phyloP scores from a whole-genome alignment of 2,888 invertebrate genomes.

The Lacanobia oleracea region DNA sequence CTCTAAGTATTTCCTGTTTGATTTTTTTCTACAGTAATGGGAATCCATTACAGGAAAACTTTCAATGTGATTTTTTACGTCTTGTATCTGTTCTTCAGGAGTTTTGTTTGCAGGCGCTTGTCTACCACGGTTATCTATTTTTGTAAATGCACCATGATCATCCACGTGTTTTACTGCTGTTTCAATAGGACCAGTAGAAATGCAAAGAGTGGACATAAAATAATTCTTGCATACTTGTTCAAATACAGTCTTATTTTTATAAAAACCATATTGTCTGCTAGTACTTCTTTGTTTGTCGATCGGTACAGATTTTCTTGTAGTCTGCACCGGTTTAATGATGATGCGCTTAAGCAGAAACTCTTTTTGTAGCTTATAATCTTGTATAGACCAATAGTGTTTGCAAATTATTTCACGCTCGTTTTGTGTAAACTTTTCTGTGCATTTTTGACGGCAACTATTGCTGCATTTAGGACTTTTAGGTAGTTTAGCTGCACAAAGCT shows the following conservation, averaged over 20 bases:
- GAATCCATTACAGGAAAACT: slow-evolving; percentile 36
- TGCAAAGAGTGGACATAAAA: slow-evolving; percentile 35
- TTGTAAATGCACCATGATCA: slow-evolving; percentile 27
- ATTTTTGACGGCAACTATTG: slow-evolving; percentile 27
- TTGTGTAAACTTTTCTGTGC: slow-evolving; percentile 28
- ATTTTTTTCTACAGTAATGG: slow-evolving; percentile 39
- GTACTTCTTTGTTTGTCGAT: slow-evolving; percentile 25
- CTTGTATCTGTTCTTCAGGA: slow-evolving; percentile 31
- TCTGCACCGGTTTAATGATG: slow-evolving; percentile 26
- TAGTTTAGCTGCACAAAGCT: slow-evolving; percentile 26
- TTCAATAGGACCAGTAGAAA: slow-evolving; percentile 33
- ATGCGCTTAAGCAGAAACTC: slow-evolving; percentile 26
- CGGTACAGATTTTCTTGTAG: slow-evolving; percentile 23
- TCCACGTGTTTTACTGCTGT: slow-evolving; percentile 37
- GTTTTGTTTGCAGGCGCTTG: slow-evolving; percentile 30
- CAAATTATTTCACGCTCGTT: slow-evolving; percentile 22
- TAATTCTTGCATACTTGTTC: slow-evolving; percentile 28
- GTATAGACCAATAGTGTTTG: slow-evolving; percentile 31
- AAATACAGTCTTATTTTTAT: slow-evolving; percentile 28
- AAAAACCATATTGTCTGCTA: slow-evolving; percentile 16
- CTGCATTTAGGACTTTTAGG: slow-evolving; percentile 34
- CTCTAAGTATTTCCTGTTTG: slow-evolving; percentile 30
- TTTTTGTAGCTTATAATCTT: slow-evolving; percentile 28
- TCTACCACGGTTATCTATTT: slow-evolving; percentile 30
- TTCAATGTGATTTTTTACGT: slow-evolving; percentile 39